Base-by-base conservation (phyloP, 2,113 vertebrate genomes). In the Gnathonemus echidnorhynchus region DNA sequence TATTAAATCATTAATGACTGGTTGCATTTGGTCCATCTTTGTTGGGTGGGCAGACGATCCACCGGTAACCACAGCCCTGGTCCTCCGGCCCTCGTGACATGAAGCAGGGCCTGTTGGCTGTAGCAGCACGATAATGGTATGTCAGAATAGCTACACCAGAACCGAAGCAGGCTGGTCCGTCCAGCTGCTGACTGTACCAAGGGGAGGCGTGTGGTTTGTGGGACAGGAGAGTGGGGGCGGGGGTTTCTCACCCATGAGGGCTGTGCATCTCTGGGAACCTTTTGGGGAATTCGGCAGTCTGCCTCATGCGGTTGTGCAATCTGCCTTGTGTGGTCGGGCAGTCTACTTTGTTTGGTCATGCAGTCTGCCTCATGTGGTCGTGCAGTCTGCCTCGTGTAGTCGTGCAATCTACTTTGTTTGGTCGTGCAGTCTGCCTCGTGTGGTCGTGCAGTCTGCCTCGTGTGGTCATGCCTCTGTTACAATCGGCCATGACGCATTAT, bases 401-500 rank as follows among this genome's bases (percentile, higher is more conserved):
- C 49, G 0, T 50, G 49, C 49, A 50, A 0, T 50, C 48, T 49
- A 10, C 48, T 10, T 10, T 0, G 9, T 11, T 9, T 9, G 8
- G 8, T 49, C 10, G 2, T 49, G 48, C 48, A 0, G 0, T 49
- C 48, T 5, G 3, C 52, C 1, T 17, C 0, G 1, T 53, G 17
- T 5, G 52, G 5, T 53, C 0, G 0, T 53, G 52, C 52, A 19
- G 17, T 53, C 50, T 52, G 3, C 15, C 3, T 39, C 39, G 39
- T 39, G 39, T 53, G 52, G 52, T 21, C 52, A 5, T 31, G 39
- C 10, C 66, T 6, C 58, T 58, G 88, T 90, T 90, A 50, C 89
- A 90, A 87, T 90, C 42, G 90, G 90, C 50, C 27, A 35, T 84
- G 45, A 50, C 42, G 89, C 84, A 56, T 88, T 90, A 91, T 77